A percentile compares a stretch with the other conserved stretches of the same genome.
These are phyloP conservation scores for Drosophila trapezifrons DNA, from an alignment of 1,140 invertebrate genomes.

Conservation along the genomic window DNA sequence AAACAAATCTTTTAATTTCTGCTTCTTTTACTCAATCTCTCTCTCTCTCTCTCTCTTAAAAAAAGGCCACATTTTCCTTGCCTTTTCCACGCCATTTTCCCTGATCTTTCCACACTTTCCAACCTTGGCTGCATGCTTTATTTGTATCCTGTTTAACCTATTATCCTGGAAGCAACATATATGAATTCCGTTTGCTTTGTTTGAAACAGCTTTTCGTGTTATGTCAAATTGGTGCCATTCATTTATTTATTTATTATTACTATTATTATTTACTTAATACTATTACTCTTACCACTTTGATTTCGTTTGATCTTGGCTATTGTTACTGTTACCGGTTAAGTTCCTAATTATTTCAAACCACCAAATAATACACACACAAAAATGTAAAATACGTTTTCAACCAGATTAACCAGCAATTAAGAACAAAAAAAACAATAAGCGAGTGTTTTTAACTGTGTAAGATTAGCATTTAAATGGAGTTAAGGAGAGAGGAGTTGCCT, in stretches of 20 bases:
- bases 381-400: constrained; percentile 77
- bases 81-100: constrained; percentile 9
- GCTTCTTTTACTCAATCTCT: constrained; percentile 30
- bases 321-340: constrained; percentile 43
- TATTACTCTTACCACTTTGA: constrained; percentile 16
- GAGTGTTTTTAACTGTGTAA: constrained; percentile 37
- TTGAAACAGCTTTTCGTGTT: constrained; percentile 52
- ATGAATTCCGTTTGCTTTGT: constrained; percentile 52
- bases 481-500: constrained; percentile 14
- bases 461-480: constrained; percentile 30
- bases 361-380: constrained; percentile 76
- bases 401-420: constrained; percentile 47
- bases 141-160: constrained; percentile 26
- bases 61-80: neutral
- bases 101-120: neutral
- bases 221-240: constrained; percentile 60
- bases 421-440: constrained; percentile 22
- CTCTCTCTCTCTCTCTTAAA: neutral
- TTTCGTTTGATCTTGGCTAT: constrained; percentile 33
- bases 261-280: constrained; percentile 20
- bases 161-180: constrained; percentile 16
- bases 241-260: constrained; percentile 24
- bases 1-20: constrained; percentile 6
- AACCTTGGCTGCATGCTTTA: constrained; percentile 31
- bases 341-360: constrained; percentile 38